phyloP scores from a whole-genome alignment of 2,888 invertebrate species.

The Pammene fasciana region DNA sequence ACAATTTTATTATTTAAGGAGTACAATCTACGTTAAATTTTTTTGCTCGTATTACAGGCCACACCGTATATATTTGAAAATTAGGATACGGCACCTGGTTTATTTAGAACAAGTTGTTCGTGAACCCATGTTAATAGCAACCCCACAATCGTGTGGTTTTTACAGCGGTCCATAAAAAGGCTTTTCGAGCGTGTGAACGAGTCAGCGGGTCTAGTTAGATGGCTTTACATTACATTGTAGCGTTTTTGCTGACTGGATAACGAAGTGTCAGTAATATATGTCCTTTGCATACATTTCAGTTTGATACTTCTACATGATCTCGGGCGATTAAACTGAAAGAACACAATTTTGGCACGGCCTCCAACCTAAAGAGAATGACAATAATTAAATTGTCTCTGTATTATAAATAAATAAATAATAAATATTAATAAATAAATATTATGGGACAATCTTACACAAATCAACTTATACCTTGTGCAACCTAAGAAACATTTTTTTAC shows the following conservation, averaged over 20 bases:
- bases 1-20: no score
- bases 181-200: slow-evolving; percentile 20
- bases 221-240: slow-evolving; percentile 10
- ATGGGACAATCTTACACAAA: no score
- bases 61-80: no score
- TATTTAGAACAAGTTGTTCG: neutral
- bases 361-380: no score
- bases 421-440: no score
- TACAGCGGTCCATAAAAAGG: slow-evolving; percentile 35
- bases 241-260: slow-evolving; percentile 19
- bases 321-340: neutral
- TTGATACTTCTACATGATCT: neutral
- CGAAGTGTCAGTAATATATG: slow-evolving; percentile 4
- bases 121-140: neutral
- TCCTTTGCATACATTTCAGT: slow-evolving; percentile 13
- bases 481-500: no score
- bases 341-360: no score
- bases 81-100: neutral
- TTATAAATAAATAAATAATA: no score
- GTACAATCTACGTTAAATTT: no score
- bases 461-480: no score
- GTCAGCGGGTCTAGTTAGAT: slow-evolving; percentile 13
- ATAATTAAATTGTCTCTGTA: no score
- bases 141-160: slow-evolving; percentile 26
- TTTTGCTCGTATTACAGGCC: no score